Base-by-base conservation (phyloP, 2,888 invertebrate species). In the Cephalotes varians region DNA sequence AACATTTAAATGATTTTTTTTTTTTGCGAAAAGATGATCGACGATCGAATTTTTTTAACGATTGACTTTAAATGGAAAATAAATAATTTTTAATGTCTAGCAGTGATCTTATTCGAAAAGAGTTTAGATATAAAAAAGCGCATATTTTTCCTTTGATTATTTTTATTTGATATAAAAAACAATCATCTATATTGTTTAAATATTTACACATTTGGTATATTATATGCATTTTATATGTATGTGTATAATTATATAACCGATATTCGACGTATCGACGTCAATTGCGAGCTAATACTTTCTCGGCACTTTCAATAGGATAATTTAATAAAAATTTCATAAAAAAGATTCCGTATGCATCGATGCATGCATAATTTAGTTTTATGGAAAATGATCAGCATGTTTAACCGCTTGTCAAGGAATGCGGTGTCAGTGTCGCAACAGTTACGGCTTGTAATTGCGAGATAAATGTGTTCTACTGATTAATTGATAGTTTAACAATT, bases 301-400 rank as follows among this genome's bases (percentile, higher is more conserved):
- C 37, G 65, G 18, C 12, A 65, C 5, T 40, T 76, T 76, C 76
- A 76, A 76, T 76, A 65, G 37, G 15, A 51, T 40, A 51, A 76
- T 76, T 76, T 76, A 76, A 65, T 28, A 65, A 65, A 76, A 76
- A 65, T 76, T n/a, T n/a, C n/a, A n/a, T n/a, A n/a, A n/a, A n/a
- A n/a, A n/a, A 1, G 5, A 65, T 76, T 51, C 37, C 37, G 34
- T 28, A 65, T 49, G 37, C 76, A 37, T 49, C 64, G 49, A n/a
- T 65, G 65, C 47, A 65, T 34, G 28, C 18, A 65, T 65, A 65
- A 76, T 65, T 76, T n/a, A n/a, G 18, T 31, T 49, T 25, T 18
- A 65, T 44, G 28, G n/a, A 64, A 49, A 62, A 74, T 34, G 31
- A 60, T 54, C 37, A 37, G n/a, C 5, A 21, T 47, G 25, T 51